Evolutionary conservation across 2,113 vertebrate genomes (phyloP), one percentile per base, ranked within the genome.

Genomic region (Antechinus flavipes): DNA sequence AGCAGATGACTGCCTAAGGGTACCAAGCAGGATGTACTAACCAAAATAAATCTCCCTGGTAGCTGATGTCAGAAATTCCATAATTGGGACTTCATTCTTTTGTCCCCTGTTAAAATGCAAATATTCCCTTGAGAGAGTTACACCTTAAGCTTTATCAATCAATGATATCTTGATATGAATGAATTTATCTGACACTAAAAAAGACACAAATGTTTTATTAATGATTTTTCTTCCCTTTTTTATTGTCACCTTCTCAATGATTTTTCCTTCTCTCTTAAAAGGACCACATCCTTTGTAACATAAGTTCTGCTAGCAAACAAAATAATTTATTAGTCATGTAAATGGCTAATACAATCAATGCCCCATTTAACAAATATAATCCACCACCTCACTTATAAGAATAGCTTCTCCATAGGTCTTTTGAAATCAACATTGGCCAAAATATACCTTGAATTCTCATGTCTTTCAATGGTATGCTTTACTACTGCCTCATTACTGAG

Each of bases 41-140:
- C 68, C 68, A 84, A 84, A 84, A 42, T 84, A 84, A 84, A 84
- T 84, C 68, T 84, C 68, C n/a, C n/a, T 23, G 68, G 35, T 84
- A 42, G 68, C 68, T 84, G 68, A 84, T 84, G 68, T 84, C 68
- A 84, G 68, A 84, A 84, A 84, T 84, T 84, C n/a, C 35, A 84
- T 84, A 84, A 84, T 84, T 84, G 68, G 68, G n/a, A 84, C 68
- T 84, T 84, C n/a, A 84, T 84, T 84, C 68, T 84, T 84, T 84
- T 84, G n/a, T 84, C 68, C 68, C n/a, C n/a, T 42, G n/a, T 84
- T 84, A 84, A 84, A 84, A 84, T 84, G 68, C 35, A 84, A 42
- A 84, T 84, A 84, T 84, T 42, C 68, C n/a, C n/a, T 23, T 84
- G 68, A 84, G 68, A 84, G 16, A n/a, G 19, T 84, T 84, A 42